Evolutionary conservation across 2,888 invertebrate species (phyloP), one percentile per base, ranked within the genome.

Genomic region (Hyppa rectilinea): DNA sequence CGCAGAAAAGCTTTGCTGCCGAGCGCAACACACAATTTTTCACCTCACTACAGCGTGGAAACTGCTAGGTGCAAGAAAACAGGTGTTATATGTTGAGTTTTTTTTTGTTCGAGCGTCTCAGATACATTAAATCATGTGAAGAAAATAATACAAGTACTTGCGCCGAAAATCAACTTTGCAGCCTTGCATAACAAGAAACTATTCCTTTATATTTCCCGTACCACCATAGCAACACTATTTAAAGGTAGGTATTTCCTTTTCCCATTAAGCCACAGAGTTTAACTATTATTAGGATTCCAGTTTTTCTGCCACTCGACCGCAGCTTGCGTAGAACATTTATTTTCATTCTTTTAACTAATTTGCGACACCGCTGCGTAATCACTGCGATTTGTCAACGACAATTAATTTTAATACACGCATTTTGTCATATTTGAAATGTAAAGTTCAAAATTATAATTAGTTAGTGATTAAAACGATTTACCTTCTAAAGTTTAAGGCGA

Each of bases 311-410:
- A 38, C 63, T 61, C 81, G 56, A 83, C 80, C 83, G 70, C 83
- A 80, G n/a, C 62, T 70, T 63, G 74, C 71, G 63, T 6, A 49
- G 14, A 29, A 52, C 56, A 65, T 75, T 71, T 53, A 61, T 61
- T 64, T 69, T 61, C 63, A 71, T 71, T n/a, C 14, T 77, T 60
- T 66, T 26, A 29, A 55, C 45, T 64, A 50, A 64, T 40, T 83
- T 77, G 65, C 73, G 61, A 62, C 71, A 78, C 6, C 45, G 43
- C 49, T 78, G 52, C 60, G 38, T 82, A 68, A 75, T 40, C 14
- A 34, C 58, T 38, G 29, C 45, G 23, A 78, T 81, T 85, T 85
- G 78, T 83, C 81, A 81, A 78, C 71, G 47, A 34, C 63, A 75
- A 85, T 85, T 85, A 80, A 62, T 50, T 68, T 62, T 73, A 62